Evolutionary conservation across 2,888 invertebrate species (phyloP), one percentile per base, ranked within the genome.

Genomic region (Chrysolina americana): DNA sequence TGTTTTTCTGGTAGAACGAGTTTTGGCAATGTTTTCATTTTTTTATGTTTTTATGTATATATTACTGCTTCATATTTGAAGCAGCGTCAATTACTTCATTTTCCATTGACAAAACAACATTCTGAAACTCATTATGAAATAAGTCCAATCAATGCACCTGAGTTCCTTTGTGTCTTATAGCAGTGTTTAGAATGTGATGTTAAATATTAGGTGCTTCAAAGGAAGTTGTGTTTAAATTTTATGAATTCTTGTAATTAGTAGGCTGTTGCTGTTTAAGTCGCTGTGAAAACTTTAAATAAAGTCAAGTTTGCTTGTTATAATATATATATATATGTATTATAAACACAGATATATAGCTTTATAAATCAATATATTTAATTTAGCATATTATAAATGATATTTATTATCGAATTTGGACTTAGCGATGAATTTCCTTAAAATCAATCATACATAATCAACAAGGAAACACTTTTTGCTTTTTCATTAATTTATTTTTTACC

Each of bases 181-280:
- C 77, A 71, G 75, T 79, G 78, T 79, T 73, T 79, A 79, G 78
- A 78, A 76, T 78, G 79, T 79, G 78, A 78, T 79, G 78, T 73
- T 79, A 73, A 71, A 73, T 69, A 68, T 56, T 68, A 44, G 53
- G 53, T 53, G 21, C 53, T 53, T 53, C 21, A 21, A 19, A 53
- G 17, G 19, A 53, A 19, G 19, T 10, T 65, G 44, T 9, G 21
- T 48, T 48, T 50, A 28, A 48, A 23, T 66, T 50, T 66, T 44
- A 44, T 41, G 17, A 64, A 44, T 64, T 44, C 64, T 44, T 41
- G 19, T 17, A 48, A 48, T 66, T 8, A 50, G 17, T 48, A 66
- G 8, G 50, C 9, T 28, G 50, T 66, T 50, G 50, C 28, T 66
- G 66, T 66, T 66, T 66, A 28, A 66, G 15, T 44, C 11, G 53